phyloP scores from a whole-genome alignment of 2,888 invertebrate genomes.

The Caenorhabditis imperialis region DNA sequence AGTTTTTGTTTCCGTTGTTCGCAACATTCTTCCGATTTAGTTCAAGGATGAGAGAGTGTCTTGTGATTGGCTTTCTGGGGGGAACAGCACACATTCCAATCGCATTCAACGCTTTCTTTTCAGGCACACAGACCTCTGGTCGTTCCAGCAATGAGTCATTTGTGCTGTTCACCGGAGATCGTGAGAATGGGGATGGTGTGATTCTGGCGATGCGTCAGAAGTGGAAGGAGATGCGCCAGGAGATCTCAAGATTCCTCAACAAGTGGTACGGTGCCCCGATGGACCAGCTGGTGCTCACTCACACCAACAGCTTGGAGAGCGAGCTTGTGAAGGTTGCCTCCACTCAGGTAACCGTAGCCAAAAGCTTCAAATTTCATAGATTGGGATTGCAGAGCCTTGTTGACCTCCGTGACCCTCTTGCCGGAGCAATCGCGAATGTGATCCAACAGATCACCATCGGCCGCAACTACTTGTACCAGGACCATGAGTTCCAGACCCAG shows the following conservation, averaged over 20 bases:
- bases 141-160: constrained; percentile 68
- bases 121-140: constrained; percentile 56
- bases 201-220: constrained; percentile 69
- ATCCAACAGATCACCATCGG: constrained; percentile 77
- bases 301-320: constrained; percentile 38
- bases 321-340: constrained; percentile 44
- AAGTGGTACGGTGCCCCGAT: constrained; percentile 49
- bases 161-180: constrained; percentile 68
- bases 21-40: constrained; percentile 35
- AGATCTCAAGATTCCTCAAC: constrained; percentile 41
- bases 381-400: constrained; percentile 51
- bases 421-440: constrained; percentile 75
- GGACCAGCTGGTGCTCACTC: constrained; percentile 52
- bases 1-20: constrained; percentile 26
- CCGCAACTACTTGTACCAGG: constrained; percentile 65
- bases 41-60: constrained; percentile 15
- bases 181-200: constrained; percentile 71
- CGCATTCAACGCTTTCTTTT: too few species aligned
- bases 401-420: constrained; percentile 65
- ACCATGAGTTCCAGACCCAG: constrained; percentile 66
- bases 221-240: constrained; percentile 63
- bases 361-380: too few species aligned
- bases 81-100: too few species aligned
- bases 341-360: constrained; percentile 8
- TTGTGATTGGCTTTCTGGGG: constrained; percentile 6